Conservation (phyloP, 2,113 vertebrate species). For the Sisor rabdophorus region DNA sequence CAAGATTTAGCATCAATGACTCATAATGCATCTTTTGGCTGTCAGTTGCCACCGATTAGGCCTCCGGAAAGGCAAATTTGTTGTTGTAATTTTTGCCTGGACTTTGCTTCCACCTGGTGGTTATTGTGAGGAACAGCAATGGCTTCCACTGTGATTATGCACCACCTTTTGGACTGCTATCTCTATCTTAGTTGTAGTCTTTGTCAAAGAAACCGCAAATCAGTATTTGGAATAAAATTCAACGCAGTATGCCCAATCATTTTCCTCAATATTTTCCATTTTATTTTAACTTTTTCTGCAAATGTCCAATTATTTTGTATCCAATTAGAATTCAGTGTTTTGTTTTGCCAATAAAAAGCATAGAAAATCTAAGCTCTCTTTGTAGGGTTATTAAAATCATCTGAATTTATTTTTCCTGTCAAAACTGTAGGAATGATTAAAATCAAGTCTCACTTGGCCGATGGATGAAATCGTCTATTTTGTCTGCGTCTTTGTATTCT, state of each 20-base stretch:
- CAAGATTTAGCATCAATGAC: background rate
- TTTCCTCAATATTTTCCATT: background rate
- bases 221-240: background rate
- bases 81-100: constrained; percentile 57
- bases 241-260: background rate
- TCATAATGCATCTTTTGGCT: background rate
- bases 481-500: background rate
- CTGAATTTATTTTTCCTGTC: background rate
- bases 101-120: constrained; percentile 85
- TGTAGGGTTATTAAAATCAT: too few species aligned
- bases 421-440: background rate
- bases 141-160: background rate
- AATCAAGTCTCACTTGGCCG: too few species aligned
- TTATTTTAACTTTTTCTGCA: too few species aligned
- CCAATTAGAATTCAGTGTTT: too few species aligned
- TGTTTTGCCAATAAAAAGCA: too few species aligned
- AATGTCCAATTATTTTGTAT: too few species aligned
- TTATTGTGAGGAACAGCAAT: background rate
- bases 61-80: background rate
- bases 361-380: too few species aligned
- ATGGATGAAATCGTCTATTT: background rate
- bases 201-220: background rate
- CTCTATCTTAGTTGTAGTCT: background rate
- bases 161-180: background rate
- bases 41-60: background rate